Base-by-base conservation (phyloP, 2,888 invertebrate genomes). In the Iselma pallidipennis region DNA sequence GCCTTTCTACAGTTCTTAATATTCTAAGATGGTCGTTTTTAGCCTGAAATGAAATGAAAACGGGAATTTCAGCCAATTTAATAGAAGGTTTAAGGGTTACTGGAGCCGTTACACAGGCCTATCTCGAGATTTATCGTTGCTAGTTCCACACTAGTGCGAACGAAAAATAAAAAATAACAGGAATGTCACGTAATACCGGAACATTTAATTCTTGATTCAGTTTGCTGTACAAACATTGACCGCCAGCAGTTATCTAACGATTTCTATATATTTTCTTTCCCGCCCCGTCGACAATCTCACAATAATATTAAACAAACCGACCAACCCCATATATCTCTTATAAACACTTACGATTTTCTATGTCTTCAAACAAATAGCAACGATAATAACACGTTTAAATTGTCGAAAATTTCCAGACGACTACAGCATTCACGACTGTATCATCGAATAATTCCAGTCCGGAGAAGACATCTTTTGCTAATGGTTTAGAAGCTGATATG, bases 401-500 rank as follows among this genome's bases (percentile, higher is more conserved):
- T n/a, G n/a, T n/a, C n/a, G 16, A 4, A 16, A 16, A 37, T 37
- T 37, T 16, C 16, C 16, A 37, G 80, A 78, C 61, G 4, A 89
- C 90, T 16, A 91, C 91, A 48, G 90, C 90, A 59, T 89, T 91
- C 78, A 90, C 89, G 28, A 89, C 86, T 71, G 87, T 88, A 50
- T 89, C 88, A 58, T 90, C 89, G 23, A 88, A 89, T 72, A 90
- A 91, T 78, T 89, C 90, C 42, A 90, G 90, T 75, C 91, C 91
- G 4, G 91, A 91, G 76, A 91, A 90, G 77, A 89, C 88, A 51
- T 89, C 89, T 1, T 88, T 88, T 75, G 87, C 85, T 45, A 89
- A 89, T 77, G 89, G 89, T 55, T 82, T 90, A 56, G 89, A 89
- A 71, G 82, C 87, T 7, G 86, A 87, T 73, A 84, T 86, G 42